Evolutionary conservation across 2,888 invertebrate species (phyloP), one percentile per base, ranked within the genome.

Genomic region (Cetonia aurata): DNA sequence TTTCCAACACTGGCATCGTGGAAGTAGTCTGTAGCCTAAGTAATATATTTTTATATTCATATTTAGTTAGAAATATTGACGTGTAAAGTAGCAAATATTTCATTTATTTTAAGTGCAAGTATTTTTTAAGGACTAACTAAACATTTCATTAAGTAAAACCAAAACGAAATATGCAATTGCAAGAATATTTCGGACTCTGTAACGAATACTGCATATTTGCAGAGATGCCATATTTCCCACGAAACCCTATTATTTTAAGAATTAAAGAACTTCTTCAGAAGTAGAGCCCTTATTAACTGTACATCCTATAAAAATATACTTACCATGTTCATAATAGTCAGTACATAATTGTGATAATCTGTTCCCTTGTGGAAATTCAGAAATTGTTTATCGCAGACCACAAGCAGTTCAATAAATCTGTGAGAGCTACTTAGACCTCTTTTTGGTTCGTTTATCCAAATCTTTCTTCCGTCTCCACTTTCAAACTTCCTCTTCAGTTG

Each of bases 251-350:
- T 25, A 25, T 25, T 25, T 25, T 25, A 25, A 25, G 25, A 25
- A 3, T 4, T 4, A 1, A 25, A 25, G 4, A 1, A 4, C 4
- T 25, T 25, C 25, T n/a, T n/a, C n/a, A n/a, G 4, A 25, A 25
- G 4, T 25, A 25, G 4, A 1, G 4, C 25, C 4, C 4, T 4
- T 25, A 25, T 4, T 25, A 25, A 25, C 31, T 13, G 68, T 46
- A 42, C n/a, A 65, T 17, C 33, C 42, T 12, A 19, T 57, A 17
- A 13, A 65, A 44, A 42, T 31, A 9, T 42, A 76, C 77, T 79
- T 81, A 86, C 91, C 89, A 91, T 91, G 81, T 91, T 91, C 89
- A 91, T 90, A 71, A 91, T 86, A 6, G 91, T 91, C 73, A 92
- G 83, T 3, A 91, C 87, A 79, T 91, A 91, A 8, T 87, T 88